Base-by-base conservation (phyloP, 2,797 vertebrate species). In the Chiloscyllium punctatum region DNA sequence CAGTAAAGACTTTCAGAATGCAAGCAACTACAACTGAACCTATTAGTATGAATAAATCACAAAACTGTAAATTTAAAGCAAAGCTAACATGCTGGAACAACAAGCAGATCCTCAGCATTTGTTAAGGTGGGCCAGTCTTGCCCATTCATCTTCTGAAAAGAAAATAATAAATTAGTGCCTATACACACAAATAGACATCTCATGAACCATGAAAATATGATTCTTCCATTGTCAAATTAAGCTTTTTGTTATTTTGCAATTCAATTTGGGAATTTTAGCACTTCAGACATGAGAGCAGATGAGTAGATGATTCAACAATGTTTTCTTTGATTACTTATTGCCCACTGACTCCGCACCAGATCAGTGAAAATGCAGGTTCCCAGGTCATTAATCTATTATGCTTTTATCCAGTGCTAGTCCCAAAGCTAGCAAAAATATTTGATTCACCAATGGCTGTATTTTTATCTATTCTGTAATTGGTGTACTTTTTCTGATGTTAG, bases 161-260 rank as follows among this genome's bases (percentile, higher is more conserved):
- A 68, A 92, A 42, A 68, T 92, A 79, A n/a, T 23, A 18, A 5
- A 5, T 92, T 92, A 11, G 42, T 42, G 33, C n/a, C 30, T 91
- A 37, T 91, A 18, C 57, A 37, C 66, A 21, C 87, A 90, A 90
- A 33, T 92, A 92, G 92, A 15, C 25, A 0, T 5, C 6, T 42
- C 37, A 42, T 37, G 62, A 68, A 16, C 15, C 66, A 69, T 37
- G 6, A 92, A 68, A 23, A 51, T 68, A 92, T 92, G 23, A 66
- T 37, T 92, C 15, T 7, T 92, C 37, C 62, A 42, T 25, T 92
- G n/a, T 18, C n/a, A 25, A 21, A 92, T 69, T 37, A 68, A 92
- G n/a, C n/a, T 69, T 92, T 69, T 68, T 48, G 42, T 92, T 42
- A 92, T n/a, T 69, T 92, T 42, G 62, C 62, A 92, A 42, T 92